These are phyloP conservation scores for Empidonax traillii DNA, from an alignment of 2,113 vertebrate species.

Conservation along the genomic window DNA sequence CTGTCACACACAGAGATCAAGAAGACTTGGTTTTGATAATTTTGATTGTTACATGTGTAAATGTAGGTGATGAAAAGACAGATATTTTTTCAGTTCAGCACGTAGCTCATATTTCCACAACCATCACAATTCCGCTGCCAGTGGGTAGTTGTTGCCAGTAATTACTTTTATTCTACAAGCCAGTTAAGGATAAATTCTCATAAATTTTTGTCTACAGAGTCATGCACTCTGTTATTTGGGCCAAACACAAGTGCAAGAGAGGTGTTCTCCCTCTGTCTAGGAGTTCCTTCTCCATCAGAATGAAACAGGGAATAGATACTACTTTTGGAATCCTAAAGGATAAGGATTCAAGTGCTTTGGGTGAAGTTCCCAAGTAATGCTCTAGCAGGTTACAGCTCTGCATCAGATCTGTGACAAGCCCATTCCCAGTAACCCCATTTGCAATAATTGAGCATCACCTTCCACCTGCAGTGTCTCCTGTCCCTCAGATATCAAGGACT, in stretches of 20 bases:
- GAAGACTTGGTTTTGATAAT: not conserved
- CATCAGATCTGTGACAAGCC: not conserved
- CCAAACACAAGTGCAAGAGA: not conserved
- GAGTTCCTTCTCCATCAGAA: not conserved
- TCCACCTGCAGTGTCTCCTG: not conserved
- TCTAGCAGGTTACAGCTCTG: not conserved
- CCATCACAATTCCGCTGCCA: not conserved
- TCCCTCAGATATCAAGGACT: not conserved
- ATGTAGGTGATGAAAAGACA: not conserved
- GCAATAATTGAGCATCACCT: not conserved
- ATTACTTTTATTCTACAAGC: not conserved
- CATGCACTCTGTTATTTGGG: not conserved
- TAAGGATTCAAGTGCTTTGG: fast-evolving
- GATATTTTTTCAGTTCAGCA: not conserved
- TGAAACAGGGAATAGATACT: not conserved
- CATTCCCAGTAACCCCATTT: not conserved
- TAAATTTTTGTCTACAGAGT: not conserved
- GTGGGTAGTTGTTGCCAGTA: not conserved
- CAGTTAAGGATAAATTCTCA: not conserved
- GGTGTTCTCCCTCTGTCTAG: not conserved
- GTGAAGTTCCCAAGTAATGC: not conserved
- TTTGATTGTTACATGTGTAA: not conserved
- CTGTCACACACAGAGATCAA: not conserved
- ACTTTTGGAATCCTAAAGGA: not conserved
- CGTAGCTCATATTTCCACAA: not conserved